Conservation (phyloP, 2,888 invertebrate genomes). For the Machimus rusticus region DNA sequence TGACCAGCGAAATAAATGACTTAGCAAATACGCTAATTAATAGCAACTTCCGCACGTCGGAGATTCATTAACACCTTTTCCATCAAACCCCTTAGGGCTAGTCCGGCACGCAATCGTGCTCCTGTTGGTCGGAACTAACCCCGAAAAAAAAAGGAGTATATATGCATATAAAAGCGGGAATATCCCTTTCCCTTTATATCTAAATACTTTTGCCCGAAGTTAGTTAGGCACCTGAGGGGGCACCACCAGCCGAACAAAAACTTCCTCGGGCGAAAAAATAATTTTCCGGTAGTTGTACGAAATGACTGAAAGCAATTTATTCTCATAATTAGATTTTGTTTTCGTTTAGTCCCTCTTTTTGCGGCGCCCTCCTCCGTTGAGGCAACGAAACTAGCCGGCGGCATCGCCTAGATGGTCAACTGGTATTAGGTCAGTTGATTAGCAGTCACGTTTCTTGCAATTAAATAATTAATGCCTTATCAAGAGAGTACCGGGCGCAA, state of each 20-base stretch:
- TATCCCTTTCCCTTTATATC: neutral
- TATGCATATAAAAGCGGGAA: neutral
- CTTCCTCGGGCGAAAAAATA: conserved; percentile 7
- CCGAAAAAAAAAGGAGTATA: neutral
- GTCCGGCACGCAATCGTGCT: neutral
- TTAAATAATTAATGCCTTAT: neutral
- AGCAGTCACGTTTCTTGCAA: neutral
- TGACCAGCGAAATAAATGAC: neutral
- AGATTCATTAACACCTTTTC: neutral
- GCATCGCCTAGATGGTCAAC: neutral
- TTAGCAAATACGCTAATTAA: neutral
- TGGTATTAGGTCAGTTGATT: neutral
- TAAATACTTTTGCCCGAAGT: neutral
- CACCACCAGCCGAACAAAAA: neutral
- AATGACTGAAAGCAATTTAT: conserved; percentile 5
- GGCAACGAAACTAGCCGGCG: neutral
- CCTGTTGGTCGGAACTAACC: neutral
- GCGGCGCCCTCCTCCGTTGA: neutral
- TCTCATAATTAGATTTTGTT: neutral
- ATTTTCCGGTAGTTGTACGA: conserved; percentile 23
- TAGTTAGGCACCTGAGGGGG: neutral
- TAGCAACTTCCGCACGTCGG: neutral
- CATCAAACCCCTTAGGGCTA: neutral
- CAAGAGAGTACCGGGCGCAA: neutral
- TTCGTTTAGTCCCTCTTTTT: neutral